Percentiles rank a stretch among this genome's conserved stretches.
Conservation (phyloP, 2,888 invertebrate species). For the Slavum lentiscoides region DNA sequence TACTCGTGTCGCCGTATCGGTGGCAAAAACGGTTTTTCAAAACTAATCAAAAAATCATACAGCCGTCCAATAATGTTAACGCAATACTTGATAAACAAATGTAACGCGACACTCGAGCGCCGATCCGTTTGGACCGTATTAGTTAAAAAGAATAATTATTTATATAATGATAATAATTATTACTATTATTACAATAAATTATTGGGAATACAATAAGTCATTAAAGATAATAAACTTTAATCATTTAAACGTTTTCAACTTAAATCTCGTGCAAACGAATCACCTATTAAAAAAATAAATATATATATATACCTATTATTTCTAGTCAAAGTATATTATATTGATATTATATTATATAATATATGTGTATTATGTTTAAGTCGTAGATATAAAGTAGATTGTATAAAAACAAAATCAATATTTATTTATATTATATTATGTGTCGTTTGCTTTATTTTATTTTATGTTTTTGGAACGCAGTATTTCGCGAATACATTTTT, state of each 20-base stretch:
- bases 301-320: slow-evolving; percentile 20
- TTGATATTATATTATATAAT: slow-evolving; percentile 38
- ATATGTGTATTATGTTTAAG: slow-evolving; percentile 44
- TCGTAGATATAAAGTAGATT: slow-evolving; percentile 36
- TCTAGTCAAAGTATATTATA: slow-evolving; percentile 41
- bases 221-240: not conserved
- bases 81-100: slow-evolving; percentile 27
- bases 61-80: slow-evolving; percentile 43
- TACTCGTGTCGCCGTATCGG: not conserved
- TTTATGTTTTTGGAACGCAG: not conserved
- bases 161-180: not conserved
- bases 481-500: slow-evolving; percentile 22
- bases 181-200: too few relatives aligned
- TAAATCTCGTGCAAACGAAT: slow-evolving; percentile 27
- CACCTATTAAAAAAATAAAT: slow-evolving; percentile 13
- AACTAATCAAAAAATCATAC: slow-evolving; percentile 27
- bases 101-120: not conserved
- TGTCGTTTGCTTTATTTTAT: slow-evolving; percentile 24
- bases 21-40: slow-evolving; percentile 6
- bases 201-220: slow-evolving; percentile 13
- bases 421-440: not conserved
- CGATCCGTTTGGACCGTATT: slow-evolving; percentile 24
- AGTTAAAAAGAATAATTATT: slow-evolving; percentile 4
- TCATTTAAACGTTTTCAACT: slow-evolving; percentile 30
- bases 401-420: slow-evolving; percentile 14